Evolutionary conservation across 2,113 vertebrate species (phyloP).

Genomic region (Atractosteus spatula): DNA sequence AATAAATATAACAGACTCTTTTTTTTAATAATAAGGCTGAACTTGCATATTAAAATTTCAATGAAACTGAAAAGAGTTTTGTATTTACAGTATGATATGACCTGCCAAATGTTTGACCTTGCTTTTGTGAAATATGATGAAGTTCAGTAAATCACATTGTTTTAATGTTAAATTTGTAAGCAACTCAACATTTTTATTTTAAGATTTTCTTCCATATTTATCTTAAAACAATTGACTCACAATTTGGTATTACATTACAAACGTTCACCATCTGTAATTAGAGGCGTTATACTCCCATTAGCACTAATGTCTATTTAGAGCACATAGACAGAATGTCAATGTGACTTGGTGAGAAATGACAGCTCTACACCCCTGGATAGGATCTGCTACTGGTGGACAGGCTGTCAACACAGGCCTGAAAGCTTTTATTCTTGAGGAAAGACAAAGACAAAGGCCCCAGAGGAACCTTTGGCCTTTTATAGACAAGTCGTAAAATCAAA

Average conservation of each 20-base stretch:
- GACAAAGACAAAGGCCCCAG: background rate
- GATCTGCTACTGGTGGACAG: background rate
- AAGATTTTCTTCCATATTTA: too few relatives aligned
- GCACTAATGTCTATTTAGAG: background rate
- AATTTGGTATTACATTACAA: background rate
- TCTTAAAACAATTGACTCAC: too few relatives aligned
- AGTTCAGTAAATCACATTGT: too few relatives aligned
- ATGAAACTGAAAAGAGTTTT: too few relatives aligned
- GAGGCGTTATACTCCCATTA: slow-evolving; percentile 1
- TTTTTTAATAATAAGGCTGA: too few relatives aligned
- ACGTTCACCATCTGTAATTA: background rate
- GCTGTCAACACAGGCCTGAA: background rate
- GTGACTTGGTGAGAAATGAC: background rate
- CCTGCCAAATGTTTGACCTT: too few relatives aligned
- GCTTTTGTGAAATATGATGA: too few relatives aligned
- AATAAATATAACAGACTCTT: too few relatives aligned
- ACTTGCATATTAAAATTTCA: too few relatives aligned
- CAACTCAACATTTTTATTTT: too few relatives aligned
- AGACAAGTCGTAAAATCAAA: slow-evolving; percentile 1
- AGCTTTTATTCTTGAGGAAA: background rate
- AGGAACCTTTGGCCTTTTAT: slow-evolving; percentile 1
- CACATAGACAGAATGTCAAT: background rate
- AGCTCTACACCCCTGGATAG: background rate
- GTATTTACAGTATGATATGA: too few relatives aligned
- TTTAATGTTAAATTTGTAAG: too few relatives aligned